These are phyloP conservation scores for Brienomyrus longianalis DNA, from an alignment of 2,113 vertebrate genomes.

Conservation along the genomic window DNA sequence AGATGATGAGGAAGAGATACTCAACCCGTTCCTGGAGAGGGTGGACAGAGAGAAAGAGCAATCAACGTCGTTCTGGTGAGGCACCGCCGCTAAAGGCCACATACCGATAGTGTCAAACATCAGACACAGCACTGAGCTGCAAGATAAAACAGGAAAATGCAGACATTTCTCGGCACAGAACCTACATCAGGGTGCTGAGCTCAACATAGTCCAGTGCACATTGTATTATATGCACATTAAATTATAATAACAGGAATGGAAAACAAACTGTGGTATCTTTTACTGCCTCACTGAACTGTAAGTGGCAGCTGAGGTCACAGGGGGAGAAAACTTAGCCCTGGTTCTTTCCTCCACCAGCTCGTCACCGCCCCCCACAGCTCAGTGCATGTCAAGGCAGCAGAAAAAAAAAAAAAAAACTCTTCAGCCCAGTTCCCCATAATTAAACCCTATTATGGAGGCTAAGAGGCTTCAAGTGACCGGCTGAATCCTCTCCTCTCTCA, in stretches of 20 bases:
- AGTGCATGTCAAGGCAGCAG: not conserved
- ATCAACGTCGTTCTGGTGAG: conserved; percentile 16
- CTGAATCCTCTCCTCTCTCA: conserved; percentile 11
- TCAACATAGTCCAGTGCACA: not conserved
- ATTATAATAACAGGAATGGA: not conserved
- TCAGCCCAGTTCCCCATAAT: conserved; percentile 23
- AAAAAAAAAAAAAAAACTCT: not conserved
- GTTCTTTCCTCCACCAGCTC: not conserved
- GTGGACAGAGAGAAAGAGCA: conserved; percentile 7
- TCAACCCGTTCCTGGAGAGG: conserved; percentile 87
- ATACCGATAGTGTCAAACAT: not conserved
- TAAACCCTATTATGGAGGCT: conserved; percentile 28
- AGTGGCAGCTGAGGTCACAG: not conserved
- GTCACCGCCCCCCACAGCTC: not conserved
- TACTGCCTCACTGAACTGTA: not conserved
- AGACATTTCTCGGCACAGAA: not conserved
- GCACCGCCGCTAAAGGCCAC: not conserved
- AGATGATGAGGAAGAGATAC: conserved; percentile 99
- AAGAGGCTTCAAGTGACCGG: conserved; percentile 25
- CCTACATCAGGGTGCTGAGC: not conserved
- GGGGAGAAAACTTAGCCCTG: not conserved
- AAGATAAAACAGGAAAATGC: not conserved
- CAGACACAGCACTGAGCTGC: not conserved
- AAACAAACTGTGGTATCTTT: not conserved
- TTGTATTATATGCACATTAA: not conserved